Conservation (phyloP, 2,797 vertebrate species). For the Carapus acus region DNA sequence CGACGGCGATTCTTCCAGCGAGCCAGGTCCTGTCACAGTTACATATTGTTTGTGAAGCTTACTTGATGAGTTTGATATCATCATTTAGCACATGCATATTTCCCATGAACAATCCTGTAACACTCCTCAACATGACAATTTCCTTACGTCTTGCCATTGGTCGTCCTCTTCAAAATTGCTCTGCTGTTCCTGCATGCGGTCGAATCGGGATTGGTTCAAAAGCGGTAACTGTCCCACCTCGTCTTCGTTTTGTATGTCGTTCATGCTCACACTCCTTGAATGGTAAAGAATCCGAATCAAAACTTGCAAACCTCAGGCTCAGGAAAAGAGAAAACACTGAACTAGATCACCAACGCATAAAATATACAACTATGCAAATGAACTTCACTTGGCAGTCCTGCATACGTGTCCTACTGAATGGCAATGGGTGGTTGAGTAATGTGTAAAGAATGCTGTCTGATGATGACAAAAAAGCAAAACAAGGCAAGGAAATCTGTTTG, state of each 20-base stretch:
- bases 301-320: neutral
- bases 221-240: conserved; percentile 75
- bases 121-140: neutral
- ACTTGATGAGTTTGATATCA: neutral
- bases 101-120: neutral
- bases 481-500: conserved; percentile 8
- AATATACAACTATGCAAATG: conserved; percentile 13
- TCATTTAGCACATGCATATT: neutral
- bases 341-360: no score
- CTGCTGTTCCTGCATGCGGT: conserved; percentile 84
- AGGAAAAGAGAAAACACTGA: neutral
- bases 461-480: neutral
- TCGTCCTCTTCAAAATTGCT: conserved; percentile 85
- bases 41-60: neutral
- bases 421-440: neutral
- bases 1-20: conserved; percentile 95
- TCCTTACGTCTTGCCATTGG: conserved; percentile 92
- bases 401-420: neutral
- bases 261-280: conserved; percentile 90
- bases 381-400: neutral
- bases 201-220: conserved; percentile 84
- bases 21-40: conserved; percentile 80
- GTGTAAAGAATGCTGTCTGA: neutral
- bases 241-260: conserved; percentile 88
- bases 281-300: conserved; percentile 18